Percentiles rank a stretch among this genome's conserved stretches.
These are phyloP conservation scores for Zhuqinia jingwanae DNA, from an alignment of 2,888 invertebrate genomes.

Conservation along the genomic window DNA sequence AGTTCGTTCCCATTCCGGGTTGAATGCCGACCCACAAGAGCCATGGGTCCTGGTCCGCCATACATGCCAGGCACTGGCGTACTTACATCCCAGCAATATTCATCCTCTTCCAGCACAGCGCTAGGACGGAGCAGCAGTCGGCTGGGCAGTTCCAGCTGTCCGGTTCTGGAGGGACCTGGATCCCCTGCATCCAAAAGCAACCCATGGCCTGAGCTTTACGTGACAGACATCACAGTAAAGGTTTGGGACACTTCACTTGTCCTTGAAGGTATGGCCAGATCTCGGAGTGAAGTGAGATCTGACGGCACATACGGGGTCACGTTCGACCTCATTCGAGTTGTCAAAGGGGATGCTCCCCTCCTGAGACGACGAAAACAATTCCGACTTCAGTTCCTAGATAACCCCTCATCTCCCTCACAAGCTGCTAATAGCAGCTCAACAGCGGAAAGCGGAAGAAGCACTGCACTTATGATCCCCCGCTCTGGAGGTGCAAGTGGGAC, in stretches of 20 bases:
- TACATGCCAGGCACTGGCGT: slow-evolving; percentile 57
- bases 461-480: slow-evolving; percentile 42
- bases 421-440: slow-evolving; percentile 38
- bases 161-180: slow-evolving; percentile 76
- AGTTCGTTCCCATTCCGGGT: slow-evolving; percentile 79
- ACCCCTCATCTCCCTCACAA: slow-evolving; percentile 66
- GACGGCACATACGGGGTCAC: slow-evolving; percentile 79
- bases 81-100: slow-evolving; percentile 35
- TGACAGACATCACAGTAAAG: slow-evolving; percentile 77
- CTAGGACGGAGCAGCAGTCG: slow-evolving; percentile 35
- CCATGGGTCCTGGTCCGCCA: slow-evolving; percentile 77
- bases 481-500: slow-evolving; percentile 27
- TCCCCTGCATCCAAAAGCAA: slow-evolving; percentile 59
- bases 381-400: slow-evolving; percentile 79
- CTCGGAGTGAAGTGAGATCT: slow-evolving; percentile 78
- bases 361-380: slow-evolving; percentile 78
- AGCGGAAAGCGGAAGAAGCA: slow-evolving; percentile 46
- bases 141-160: slow-evolving; percentile 67
- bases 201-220: slow-evolving; percentile 76
- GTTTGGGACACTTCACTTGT: slow-evolving; percentile 78
- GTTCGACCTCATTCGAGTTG: slow-evolving; percentile 78
- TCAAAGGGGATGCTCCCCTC: slow-evolving; percentile 78
- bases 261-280: slow-evolving; percentile 78
- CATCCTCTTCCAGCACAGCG: slow-evolving; percentile 39
- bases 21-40: slow-evolving; percentile 78